Evolutionary conservation across 2,888 invertebrate genomes (phyloP), one percentile per base, ranked within the genome.

Genomic region (Amphipoea oculea): DNA sequence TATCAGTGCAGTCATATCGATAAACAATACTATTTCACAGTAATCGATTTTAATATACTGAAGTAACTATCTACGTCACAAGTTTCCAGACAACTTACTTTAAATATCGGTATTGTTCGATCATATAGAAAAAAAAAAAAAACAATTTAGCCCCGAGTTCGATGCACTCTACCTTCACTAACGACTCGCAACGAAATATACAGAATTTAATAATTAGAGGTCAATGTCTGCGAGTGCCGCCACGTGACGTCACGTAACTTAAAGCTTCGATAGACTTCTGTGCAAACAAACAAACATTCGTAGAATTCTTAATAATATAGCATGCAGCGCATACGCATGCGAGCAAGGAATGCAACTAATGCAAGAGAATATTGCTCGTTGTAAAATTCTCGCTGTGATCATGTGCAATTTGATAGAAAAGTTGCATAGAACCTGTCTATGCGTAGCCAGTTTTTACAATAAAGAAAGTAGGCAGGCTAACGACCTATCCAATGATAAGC

Each of bases 191-290:
- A 79, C 68, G 71, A 85, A 83, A 88, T 76, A 75, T 62, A 86
- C 71, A 81, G 74, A 79, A 74, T 82, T 57, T 76, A 63, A 77
- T 86, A 76, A 75, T 84, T 84, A 75, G 82, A 85, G 90, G 91
- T 91, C 91, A 91, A 91, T 91, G 91, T 89, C 90, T 89, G 89
- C 72, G n/a, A 71, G 29, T 62, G 68, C 63, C 70, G 62, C 51
- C 69, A 23, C n/a, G 9, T 76, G 75, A 86, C 82, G 78, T 77
- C 74, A 82, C 60, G 45, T 69, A 69, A 78, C 74, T 68, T 68
- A 76, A 84, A 81, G 67, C 78, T 78, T 75, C 74, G 29, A 69
- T 81, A 74, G 73, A 70, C 76, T 74, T 84, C 63, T 36, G 78
- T 66, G 66, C 79, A 80, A 75, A 84, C 72, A 78, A 66, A 83